phyloP scores from a whole-genome alignment of 2,113 vertebrate genomes.

The Gopherus evgoodei region DNA sequence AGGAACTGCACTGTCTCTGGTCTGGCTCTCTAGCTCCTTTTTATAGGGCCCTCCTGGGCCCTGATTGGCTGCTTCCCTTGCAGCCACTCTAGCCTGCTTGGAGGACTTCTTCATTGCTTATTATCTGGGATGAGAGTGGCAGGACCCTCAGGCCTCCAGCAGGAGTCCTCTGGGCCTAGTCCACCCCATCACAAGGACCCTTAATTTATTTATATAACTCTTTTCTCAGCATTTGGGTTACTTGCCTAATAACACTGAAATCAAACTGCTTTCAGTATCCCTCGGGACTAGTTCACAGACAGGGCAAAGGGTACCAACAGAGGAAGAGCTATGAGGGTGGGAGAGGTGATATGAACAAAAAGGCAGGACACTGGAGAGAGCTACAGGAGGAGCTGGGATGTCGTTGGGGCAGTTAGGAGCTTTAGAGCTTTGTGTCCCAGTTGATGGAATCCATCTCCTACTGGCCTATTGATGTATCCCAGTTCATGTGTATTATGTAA shows the following conservation, averaged over 20 bases:
- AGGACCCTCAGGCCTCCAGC: too few species aligned
- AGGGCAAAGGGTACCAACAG: not conserved
- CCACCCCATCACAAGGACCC: too few species aligned
- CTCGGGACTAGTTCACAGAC: not conserved
- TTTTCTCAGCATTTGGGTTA: fast-evolving
- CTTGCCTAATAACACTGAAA: not conserved
- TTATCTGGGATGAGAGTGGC: too few species aligned
- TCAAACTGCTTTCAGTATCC: not conserved
- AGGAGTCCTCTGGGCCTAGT: too few species aligned
- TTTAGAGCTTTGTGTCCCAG: not conserved
- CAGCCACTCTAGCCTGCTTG: too few species aligned
- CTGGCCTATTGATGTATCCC: not conserved
- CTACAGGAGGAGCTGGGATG: not conserved
- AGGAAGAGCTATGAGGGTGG: not conserved
- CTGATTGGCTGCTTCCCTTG: too few species aligned
- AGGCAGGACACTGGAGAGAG: not conserved
- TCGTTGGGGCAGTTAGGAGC: not conserved
- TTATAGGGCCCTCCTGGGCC: not conserved
- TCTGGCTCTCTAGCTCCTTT: too few species aligned
- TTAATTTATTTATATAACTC: fast-evolving
- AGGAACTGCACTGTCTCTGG: too few species aligned
- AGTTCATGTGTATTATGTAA: not conserved
- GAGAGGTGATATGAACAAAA: not conserved
- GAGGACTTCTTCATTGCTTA: too few species aligned
- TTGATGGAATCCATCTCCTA: not conserved